These are phyloP conservation scores for Stichodactyla helianthus DNA, from an alignment of 64 coral and sea anemone genomes.

Conservation along the genomic window DNA sequence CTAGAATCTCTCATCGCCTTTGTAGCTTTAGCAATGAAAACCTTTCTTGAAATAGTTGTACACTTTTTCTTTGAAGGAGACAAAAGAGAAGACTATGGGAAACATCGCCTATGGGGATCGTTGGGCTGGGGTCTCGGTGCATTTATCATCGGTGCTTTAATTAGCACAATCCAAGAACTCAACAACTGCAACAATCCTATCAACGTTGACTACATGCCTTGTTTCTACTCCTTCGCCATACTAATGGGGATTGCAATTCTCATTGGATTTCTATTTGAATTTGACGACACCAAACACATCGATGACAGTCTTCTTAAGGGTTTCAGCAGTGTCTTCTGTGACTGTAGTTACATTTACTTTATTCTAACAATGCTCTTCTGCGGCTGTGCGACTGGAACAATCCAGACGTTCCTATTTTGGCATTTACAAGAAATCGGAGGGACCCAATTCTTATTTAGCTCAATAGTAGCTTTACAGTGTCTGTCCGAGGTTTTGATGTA, in stretches of 20 bases:
- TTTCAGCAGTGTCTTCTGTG: conserved; percentile 19
- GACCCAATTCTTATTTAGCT: conserved; percentile 84
- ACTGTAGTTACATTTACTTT: conserved; percentile 62
- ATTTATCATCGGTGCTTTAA: conserved; percentile 67
- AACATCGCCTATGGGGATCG: conserved; percentile 87
- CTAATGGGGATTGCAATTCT: conserved; percentile 71
- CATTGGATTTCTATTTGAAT: conserved; percentile 65
- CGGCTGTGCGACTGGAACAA: conserved; percentile 63
- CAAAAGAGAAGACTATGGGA: conserved; percentile 69
- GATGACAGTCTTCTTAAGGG: conserved; percentile 40
- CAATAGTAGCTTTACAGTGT: conserved; percentile 66
- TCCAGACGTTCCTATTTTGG: conserved; percentile 88
- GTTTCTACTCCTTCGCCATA: conserved; percentile 81
- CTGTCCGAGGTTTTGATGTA: conserved; percentile 63
- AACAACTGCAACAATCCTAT: conserved; percentile 69
- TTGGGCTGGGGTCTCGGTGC: conserved; percentile 75
- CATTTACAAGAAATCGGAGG: conserved; percentile 86
- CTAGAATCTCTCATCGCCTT: no score
- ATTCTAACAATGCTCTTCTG: conserved; percentile 70
- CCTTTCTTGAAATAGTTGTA: background rate
- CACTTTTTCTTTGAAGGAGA: conserved; percentile 21
- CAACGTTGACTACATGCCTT: conserved; percentile 76
- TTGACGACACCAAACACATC: conserved; percentile 50
- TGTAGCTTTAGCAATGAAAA: no score
- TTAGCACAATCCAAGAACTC: conserved; percentile 57